These are phyloP conservation scores for Spialia ferax DNA, from an alignment of 2,888 invertebrate species.

Conservation along the genomic window DNA sequence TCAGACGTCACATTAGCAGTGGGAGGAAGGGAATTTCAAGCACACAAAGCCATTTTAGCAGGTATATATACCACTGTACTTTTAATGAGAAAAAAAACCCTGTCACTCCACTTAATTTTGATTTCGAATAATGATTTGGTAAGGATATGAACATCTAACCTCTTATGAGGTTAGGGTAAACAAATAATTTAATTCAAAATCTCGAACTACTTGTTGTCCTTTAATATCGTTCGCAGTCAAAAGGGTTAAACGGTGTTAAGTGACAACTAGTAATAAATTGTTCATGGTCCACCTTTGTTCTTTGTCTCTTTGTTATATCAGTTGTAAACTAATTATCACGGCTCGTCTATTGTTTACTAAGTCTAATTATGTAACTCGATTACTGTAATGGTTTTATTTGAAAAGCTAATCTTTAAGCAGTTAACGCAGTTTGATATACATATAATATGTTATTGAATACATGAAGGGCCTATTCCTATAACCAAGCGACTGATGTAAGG, in stretches of 20 bases:
- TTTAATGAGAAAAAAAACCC: too few species aligned
- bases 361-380: neutral
- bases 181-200: conserved; percentile 4
- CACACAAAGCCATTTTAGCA: conserved; percentile 99
- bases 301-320: conserved; percentile 5
- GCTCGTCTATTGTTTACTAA: neutral
- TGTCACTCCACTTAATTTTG: too few species aligned
- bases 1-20: conserved; percentile 99
- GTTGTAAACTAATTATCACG: neutral
- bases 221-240: conserved; percentile 1
- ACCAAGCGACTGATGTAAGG: too few species aligned
- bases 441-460: too few species aligned
- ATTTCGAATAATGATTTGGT: too few species aligned
- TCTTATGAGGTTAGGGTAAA: too few species aligned
- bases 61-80: too few species aligned
- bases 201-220: neutral
- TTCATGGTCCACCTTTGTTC: conserved; percentile 15
- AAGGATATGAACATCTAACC: too few species aligned
- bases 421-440: neutral
- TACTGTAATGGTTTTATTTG: neutral
- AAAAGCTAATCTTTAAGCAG: neutral
- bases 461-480: too few species aligned
- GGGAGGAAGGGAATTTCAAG: conserved; percentile 95
- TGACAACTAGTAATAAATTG: conserved; percentile 12
- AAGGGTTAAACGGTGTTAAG: conserved; percentile 16